Conservation (phyloP, 2,797 vertebrate species). For the Catamblyrhynchus diadema region DNA sequence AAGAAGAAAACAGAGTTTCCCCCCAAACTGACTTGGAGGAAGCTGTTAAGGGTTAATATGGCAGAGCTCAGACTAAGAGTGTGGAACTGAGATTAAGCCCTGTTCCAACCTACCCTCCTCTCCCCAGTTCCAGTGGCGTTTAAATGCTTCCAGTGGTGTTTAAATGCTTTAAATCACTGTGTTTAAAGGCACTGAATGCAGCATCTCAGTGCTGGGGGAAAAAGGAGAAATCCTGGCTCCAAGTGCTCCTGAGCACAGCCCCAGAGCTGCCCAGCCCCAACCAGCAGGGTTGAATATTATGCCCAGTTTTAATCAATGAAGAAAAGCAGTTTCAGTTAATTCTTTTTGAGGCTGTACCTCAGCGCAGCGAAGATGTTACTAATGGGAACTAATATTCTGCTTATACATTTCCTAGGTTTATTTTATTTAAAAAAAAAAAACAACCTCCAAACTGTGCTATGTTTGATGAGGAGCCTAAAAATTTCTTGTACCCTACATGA, state of each 20-base stretch:
- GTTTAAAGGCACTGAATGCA: not conserved
- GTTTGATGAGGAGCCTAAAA: not conserved
- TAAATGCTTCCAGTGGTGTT: not conserved
- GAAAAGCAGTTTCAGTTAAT: not conserved
- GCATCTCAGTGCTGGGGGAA: not conserved
- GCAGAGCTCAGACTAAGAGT: not conserved
- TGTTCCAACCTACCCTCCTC: not conserved
- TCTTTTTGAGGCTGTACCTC: slow-evolving; percentile 13
- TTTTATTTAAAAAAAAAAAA: not conserved
- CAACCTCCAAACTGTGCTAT: accelerated
- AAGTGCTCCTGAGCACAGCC: not conserved
- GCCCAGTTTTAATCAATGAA: slow-evolving; percentile 38
- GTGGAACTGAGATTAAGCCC: not conserved
- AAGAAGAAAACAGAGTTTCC: not conserved
- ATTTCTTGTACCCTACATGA: not conserved
- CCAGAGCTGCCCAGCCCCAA: not conserved
- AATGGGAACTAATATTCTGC: not conserved
- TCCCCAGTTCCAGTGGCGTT: not conserved
- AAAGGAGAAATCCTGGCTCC: not conserved
- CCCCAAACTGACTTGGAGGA: not conserved
- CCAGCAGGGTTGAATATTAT: not conserved
- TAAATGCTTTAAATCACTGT: not conserved
- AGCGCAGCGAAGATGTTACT: not conserved
- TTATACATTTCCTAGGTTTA: not conserved
- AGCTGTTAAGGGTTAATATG: accelerated